Evolutionary conservation across 2,113 vertebrate genomes (phyloP).

Genomic region (Isurus oxyrinchus): DNA sequence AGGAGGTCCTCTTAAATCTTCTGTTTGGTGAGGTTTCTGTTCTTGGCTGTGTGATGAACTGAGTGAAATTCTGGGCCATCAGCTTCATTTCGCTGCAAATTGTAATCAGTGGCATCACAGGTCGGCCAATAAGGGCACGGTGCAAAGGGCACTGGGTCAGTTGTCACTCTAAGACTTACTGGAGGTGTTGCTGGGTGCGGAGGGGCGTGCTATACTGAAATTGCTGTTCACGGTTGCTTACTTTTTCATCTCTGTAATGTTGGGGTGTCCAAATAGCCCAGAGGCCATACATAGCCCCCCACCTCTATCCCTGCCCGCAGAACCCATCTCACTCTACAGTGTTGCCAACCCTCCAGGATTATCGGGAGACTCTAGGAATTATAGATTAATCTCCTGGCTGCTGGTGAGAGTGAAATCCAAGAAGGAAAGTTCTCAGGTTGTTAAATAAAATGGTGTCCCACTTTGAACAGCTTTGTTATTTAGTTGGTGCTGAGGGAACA

Average conservation of each 20-base stretch:
- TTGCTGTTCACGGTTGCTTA: not conserved
- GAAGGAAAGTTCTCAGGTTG: not conserved
- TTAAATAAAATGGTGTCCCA: not conserved
- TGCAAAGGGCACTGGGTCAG: not conserved
- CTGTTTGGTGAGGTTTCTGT: constrained; percentile 76
- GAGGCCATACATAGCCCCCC: no score
- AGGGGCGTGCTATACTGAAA: not conserved
- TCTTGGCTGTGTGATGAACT: not conserved
- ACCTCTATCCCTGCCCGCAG: not conserved
- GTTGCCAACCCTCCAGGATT: not conserved
- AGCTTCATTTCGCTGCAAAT: not conserved
- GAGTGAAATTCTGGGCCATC: not conserved
- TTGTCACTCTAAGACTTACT: not conserved
- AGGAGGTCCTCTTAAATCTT: constrained; percentile 92
- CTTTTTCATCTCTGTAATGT: not conserved
- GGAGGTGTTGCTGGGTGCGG: not conserved
- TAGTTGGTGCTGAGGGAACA: not conserved
- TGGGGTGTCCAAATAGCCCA: not conserved
- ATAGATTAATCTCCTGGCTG: not conserved
- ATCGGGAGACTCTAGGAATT: not conserved
- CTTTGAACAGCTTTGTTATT: not conserved
- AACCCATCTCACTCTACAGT: not conserved
- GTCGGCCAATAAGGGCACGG: not conserved
- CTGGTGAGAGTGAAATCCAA: no score
- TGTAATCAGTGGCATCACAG: no score